Base-by-base conservation (phyloP, 1,140 invertebrate species). In the Mercenaria mercenaria region DNA sequence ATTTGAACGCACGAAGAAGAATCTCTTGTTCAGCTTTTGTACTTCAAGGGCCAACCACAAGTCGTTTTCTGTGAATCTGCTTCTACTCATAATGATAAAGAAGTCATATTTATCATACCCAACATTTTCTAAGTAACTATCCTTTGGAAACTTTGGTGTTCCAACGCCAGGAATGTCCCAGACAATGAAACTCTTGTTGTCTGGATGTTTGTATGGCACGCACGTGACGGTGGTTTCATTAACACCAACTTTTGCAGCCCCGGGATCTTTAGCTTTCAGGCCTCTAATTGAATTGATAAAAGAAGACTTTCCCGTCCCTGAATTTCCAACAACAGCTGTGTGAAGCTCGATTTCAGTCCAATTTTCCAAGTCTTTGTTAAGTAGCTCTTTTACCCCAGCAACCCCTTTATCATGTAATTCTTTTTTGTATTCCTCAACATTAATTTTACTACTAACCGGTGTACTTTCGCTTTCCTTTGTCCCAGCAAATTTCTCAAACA, bases 281-380 rank as follows among this genome's bases (percentile, higher is more conserved):
- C 72, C 72, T 39, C 32, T 39, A 1, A 74, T 74, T 26, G 72
- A 37, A 74, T 74, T 74, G 26, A 74, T 74, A n/a, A 74, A 74
- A 26, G 34, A 6, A 26, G 72, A 74, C 29, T 74, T 74, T 41
- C 72, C 72, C 1, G 72, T 6, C 2, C 72, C 37, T 2, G 72
- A 3, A n/a, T 41, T 6, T 20, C 37, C 72, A 15, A 32, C 26
- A 10, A 74, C 72, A 29, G 59, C 59, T 64, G n/a, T 8, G 29
- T 64, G 23, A 29, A 64, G 59, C 15, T 64, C 59, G n/a, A 64
- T 15, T 29, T 29, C n/a, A 4, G 23, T 29, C 59, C 59, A 64
- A 29, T 29, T 26, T 8, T 64, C 26, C 26, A 29, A n/a, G 59
- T 64, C 59, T 29, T 64, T 26, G 26, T 15, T 64, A 29, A 64